Percentiles rank a stretch among this genome's conserved stretches.
These are phyloP conservation scores for Chaitophorus viminalis DNA, from an alignment of 2,888 invertebrate species.

Conservation along the genomic window DNA sequence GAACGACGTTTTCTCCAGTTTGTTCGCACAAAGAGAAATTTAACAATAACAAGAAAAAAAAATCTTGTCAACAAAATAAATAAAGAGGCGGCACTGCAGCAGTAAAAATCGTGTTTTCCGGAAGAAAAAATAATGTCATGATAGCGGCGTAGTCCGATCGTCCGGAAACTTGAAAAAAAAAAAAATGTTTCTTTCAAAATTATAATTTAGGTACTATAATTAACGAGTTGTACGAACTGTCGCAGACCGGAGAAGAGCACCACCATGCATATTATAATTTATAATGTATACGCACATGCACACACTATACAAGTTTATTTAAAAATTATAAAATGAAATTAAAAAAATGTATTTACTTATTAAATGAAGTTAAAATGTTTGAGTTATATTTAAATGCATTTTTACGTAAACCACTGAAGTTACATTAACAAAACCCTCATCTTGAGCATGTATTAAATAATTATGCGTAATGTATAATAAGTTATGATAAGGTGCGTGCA, in stretches of 20 bases:
- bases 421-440: no score
- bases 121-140: conserved; percentile 15
- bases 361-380: no score
- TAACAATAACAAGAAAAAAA: conserved; percentile 10
- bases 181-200: conserved; percentile 19
- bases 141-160: no score
- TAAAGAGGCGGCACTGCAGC: neutral
- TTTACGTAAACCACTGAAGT: no score
- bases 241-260: neutral
- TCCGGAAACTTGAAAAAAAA: conserved; percentile 29
- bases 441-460: no score
- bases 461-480: no score
- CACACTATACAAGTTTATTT: no score
- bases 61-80: conserved; percentile 23
- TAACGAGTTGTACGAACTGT: neutral
- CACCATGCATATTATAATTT: neutral
- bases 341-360: no score
- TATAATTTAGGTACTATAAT: neutral
- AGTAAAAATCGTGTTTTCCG: conserved; percentile 28
- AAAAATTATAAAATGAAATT: no score
- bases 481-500: no score
- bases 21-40: conserved; percentile 47
- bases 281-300: neutral
- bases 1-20: conserved; percentile 46
- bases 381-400: no score